Evolutionary conservation across 2,888 invertebrate species (phyloP).

Genomic region (Yponomeuta cagnagella): DNA sequence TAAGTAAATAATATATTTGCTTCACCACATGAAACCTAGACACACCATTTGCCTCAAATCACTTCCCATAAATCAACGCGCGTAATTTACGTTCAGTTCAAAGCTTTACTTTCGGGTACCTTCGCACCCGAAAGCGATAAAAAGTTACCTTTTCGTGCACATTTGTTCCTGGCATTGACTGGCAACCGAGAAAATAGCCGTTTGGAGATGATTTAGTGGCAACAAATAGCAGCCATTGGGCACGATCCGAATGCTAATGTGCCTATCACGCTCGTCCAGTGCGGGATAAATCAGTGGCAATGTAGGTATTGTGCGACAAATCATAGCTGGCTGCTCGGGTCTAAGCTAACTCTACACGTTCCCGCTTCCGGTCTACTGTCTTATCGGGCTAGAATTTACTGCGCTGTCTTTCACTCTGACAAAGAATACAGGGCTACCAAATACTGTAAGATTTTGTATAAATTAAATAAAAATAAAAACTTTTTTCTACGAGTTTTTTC

Average conservation of each 20-base stretch:
- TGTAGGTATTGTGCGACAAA: neutral
- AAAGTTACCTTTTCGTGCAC: neutral
- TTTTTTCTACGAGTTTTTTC: too few relatives aligned
- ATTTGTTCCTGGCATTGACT: neutral
- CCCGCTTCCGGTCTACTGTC: neutral
- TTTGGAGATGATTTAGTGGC: conserved; percentile 10
- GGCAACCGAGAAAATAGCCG: neutral
- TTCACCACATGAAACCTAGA: neutral
- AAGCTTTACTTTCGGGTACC: too few relatives aligned
- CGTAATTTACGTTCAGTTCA: too few relatives aligned
- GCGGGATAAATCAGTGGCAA: conserved; percentile 2
- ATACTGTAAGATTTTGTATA: too few relatives aligned
- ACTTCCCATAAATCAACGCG: too few relatives aligned
- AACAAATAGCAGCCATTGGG: conserved; percentile 13
- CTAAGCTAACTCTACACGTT: neutral
- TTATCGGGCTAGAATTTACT: neutral
- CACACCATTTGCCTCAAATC: too few relatives aligned
- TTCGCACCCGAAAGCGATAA: neutral
- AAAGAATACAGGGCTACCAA: too few relatives aligned
- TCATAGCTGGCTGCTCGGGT: conserved; percentile 4
- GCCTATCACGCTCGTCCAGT: conserved; percentile 15
- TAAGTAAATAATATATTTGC: neutral
- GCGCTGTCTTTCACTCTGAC: too few relatives aligned
- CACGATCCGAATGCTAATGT: conserved; percentile 16
- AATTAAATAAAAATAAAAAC: too few relatives aligned